phyloP scores from a whole-genome alignment of 2,113 vertebrate genomes.

The Drymodes brunneopygia region DNA sequence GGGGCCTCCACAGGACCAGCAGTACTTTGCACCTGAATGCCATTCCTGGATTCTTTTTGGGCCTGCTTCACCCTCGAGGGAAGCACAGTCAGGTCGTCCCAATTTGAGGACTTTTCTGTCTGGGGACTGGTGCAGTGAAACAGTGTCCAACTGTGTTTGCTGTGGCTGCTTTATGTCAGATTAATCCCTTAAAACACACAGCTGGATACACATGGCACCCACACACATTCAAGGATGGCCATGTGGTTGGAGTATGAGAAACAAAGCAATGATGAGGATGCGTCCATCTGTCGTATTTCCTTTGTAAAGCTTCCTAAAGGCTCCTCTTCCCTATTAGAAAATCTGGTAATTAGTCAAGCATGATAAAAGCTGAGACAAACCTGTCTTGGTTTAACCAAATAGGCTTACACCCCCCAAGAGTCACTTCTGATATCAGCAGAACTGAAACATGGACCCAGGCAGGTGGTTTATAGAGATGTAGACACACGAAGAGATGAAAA shows the following conservation, averaged over 20 bases:
- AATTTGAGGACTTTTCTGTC: not conserved
- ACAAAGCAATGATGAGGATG: not conserved
- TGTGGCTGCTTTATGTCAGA: not conserved
- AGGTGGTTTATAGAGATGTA: not conserved
- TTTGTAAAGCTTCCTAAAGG: not conserved
- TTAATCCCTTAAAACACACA: slow-evolving; percentile 40
- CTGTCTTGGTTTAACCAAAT: not conserved
- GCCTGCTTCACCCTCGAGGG: not conserved
- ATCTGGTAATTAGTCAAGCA: not conserved
- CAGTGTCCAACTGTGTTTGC: not conserved
- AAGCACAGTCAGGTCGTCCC: not conserved
- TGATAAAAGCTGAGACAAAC: not conserved
- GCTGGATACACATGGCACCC: slow-evolving; percentile 29
- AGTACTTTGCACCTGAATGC: not conserved
- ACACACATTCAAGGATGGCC: not conserved
- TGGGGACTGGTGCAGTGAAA: not conserved
- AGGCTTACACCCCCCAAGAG: not conserved
- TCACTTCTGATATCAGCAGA: not conserved
- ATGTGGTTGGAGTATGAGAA: not conserved
- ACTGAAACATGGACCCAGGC: not conserved
- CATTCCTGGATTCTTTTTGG: not conserved
- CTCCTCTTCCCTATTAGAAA: not conserved
- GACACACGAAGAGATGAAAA: not conserved
- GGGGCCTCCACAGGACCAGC: not conserved
- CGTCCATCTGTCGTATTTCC: not conserved